Evolutionary conservation across 2,888 invertebrate genomes (phyloP).

Genomic region (Hydrotaea cyrtoneurina): DNA sequence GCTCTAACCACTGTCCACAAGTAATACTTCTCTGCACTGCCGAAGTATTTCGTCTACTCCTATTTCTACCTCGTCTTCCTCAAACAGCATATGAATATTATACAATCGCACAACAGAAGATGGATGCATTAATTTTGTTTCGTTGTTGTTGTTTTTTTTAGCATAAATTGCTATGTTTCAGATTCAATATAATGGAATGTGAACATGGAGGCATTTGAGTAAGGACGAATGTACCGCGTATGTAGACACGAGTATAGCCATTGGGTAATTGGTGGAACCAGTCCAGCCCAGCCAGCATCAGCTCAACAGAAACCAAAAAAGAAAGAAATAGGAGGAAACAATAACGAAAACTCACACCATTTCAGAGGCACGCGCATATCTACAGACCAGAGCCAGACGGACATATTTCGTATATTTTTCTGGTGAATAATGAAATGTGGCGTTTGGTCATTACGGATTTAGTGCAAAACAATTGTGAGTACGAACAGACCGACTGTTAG

Average conservation of each 20-base stretch:
- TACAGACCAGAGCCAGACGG: neutral
- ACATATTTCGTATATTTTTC: neutral
- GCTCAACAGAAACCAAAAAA: neutral
- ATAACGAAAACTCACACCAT: neutral
- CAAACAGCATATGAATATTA: too few relatives aligned
- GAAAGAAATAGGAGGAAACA: neutral
- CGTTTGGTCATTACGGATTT: constrained; percentile 18
- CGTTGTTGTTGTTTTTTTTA: neutral
- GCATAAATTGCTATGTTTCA: constrained; percentile 16
- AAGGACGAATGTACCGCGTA: too few relatives aligned
- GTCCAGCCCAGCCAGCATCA: neutral
- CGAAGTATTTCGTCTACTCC: too few relatives aligned
- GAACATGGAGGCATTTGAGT: neutral
- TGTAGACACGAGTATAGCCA: neutral
- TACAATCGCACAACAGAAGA: constrained; percentile 1
- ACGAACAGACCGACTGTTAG: neutral
- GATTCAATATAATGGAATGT: constrained; percentile 20
- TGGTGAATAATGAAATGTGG: constrained; percentile 21
- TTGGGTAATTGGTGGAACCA: constrained; percentile 15
- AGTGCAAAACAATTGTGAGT: constrained; percentile 8
- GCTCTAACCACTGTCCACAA: too few relatives aligned
- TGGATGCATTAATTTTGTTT: constrained; percentile 18
- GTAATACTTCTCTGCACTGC: too few relatives aligned
- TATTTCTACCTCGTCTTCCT: too few relatives aligned
- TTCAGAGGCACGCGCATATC: constrained; percentile 16